A percentile compares a stretch with the other conserved stretches of the same genome.
phyloP scores from a whole-genome alignment of 2,888 invertebrate species.

The Nephrotoma guestfalica region DNA sequence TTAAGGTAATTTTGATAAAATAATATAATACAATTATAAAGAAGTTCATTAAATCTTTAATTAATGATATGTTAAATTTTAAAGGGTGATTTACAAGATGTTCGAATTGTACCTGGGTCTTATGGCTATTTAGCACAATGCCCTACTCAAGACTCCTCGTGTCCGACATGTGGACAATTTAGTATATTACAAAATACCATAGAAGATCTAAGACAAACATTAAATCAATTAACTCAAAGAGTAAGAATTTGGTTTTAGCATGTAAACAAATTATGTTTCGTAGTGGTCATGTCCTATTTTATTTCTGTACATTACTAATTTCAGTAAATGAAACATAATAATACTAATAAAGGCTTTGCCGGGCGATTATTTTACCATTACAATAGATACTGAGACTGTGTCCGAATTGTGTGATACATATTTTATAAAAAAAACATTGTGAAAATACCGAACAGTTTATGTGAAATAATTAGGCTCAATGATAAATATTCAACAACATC shows the following conservation, averaged over 20 bases:
- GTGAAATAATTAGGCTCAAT: too few species aligned
- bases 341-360: too few species aligned
- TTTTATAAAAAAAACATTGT: too few species aligned
- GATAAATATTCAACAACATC: too few species aligned
- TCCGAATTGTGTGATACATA: too few species aligned
- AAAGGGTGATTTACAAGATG: conserved; percentile 80
- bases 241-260: conserved; percentile 37
- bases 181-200: conserved; percentile 69
- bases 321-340: too few species aligned
- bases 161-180: conserved; percentile 85
- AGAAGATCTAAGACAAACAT: conserved; percentile 61
- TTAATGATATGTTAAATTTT: background rate
- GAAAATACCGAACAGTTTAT: too few species aligned
- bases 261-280: background rate
- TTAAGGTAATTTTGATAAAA: conserved; percentile 47
- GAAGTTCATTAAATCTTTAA: background rate
- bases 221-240: conserved; percentile 71
- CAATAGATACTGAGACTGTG: too few species aligned
- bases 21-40: conserved; percentile 15
- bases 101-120: conserved; percentile 68
- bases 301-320: background rate
- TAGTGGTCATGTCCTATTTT: background rate
- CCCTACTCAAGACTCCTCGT: conserved; percentile 70
- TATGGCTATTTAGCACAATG: conserved; percentile 79
- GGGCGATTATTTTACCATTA: too few species aligned